Conservation (phyloP, 2,113 vertebrate genomes). For the Zosterops japonicus region DNA sequence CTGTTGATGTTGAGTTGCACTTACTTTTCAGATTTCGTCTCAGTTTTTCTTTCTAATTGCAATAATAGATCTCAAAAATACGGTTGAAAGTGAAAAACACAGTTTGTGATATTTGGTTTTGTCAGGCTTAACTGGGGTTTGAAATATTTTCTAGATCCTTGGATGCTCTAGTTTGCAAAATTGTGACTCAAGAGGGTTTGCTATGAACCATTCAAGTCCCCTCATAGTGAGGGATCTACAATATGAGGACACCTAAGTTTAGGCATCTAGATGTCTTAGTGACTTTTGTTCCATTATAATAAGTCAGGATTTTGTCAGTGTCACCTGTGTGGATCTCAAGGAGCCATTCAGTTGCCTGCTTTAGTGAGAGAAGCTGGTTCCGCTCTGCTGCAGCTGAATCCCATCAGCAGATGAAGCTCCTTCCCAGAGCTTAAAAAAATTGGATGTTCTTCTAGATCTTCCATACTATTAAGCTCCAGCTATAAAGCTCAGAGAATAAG, state of each 20-base stretch:
- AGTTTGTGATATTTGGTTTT: not conserved
- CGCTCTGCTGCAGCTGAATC: not conserved
- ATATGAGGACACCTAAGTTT: not conserved
- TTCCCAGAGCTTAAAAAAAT: not conserved
- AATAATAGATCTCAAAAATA: not conserved
- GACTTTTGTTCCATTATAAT: not conserved
- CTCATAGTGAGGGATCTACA: accelerated
- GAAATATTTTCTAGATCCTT: not conserved
- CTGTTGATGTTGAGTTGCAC: not conserved
- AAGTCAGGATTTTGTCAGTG: not conserved
- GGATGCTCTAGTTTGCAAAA: not conserved
- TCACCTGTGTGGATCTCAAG: not conserved
- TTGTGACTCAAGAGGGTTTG: not conserved
- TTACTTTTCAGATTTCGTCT: not conserved
- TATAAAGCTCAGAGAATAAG: not conserved
- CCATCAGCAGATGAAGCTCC: not conserved
- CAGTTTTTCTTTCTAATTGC: not conserved
- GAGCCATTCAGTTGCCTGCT: not conserved
- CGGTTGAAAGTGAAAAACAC: not conserved
- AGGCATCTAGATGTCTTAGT: not conserved
- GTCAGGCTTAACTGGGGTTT: not conserved
- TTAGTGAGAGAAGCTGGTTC: not conserved
- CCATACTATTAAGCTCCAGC: not conserved
- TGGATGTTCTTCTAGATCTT: not conserved
- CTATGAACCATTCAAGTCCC: not conserved